A percentile compares a stretch with the other conserved stretches of the same genome.
Evolutionary conservation across 2,888 invertebrate species (phyloP).

Genomic region (Caenorhabditis uteleia): DNA sequence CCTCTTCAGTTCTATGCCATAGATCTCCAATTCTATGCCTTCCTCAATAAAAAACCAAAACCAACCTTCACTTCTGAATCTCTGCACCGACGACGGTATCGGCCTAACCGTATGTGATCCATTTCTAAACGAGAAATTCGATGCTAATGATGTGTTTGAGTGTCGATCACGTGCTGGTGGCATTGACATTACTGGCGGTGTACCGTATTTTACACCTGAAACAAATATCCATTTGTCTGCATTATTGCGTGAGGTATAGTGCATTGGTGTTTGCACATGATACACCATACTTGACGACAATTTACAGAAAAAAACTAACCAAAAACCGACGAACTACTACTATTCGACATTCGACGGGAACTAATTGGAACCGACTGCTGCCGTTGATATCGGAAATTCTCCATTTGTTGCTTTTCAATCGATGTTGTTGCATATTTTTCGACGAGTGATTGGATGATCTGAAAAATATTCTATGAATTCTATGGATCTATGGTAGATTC

Average conservation of each 20-base stretch:
- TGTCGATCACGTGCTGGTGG: conserved; percentile 19
- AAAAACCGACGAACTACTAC: conserved; percentile 18
- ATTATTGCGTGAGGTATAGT: no score
- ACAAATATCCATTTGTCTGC: no score
- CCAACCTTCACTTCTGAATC: conserved; percentile 62
- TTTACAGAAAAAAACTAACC: no score
- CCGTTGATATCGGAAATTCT: conserved; percentile 30
- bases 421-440: conserved; percentile 51
- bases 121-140: conserved; percentile 16
- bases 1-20: not conserved
- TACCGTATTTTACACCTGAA: conserved; percentile 16
- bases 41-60: not conserved
- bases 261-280: no score
- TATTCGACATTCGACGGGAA: conserved; percentile 23
- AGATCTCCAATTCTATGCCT: conserved; percentile 1
- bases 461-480: conserved; percentile 11
- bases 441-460: conserved; percentile 52
- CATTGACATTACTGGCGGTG: conserved; percentile 14
- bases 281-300: no score
- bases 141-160: conserved; percentile 40
- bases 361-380: conserved; percentile 31
- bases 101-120: conserved; percentile 27
- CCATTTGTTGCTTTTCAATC: conserved; percentile 32
- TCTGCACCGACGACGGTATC: conserved; percentile 52
- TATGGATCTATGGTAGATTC: no score